These are phyloP conservation scores for Haplochromis vanheusdeni DNA, from an alignment of 2,113 vertebrate species.

Conservation along the genomic window DNA sequence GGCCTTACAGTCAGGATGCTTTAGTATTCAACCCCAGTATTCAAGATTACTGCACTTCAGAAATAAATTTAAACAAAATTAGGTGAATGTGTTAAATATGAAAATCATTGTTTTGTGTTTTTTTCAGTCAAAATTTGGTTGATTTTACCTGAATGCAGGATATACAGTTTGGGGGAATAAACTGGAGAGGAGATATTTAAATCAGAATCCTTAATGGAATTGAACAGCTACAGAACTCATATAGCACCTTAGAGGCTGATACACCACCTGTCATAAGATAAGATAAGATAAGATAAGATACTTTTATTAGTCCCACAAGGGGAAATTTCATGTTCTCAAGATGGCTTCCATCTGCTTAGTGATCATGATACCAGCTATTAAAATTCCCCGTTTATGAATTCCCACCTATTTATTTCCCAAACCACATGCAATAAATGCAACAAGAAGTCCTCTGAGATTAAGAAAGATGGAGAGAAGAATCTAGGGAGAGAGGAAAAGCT, in stretches of 20 bases:
- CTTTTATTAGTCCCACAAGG: neutral
- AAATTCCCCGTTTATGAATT: neutral
- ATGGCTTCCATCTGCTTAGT: neutral
- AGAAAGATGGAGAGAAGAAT: neutral
- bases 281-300: neutral
- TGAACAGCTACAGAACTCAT: neutral
- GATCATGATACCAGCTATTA: constrained; percentile 23
- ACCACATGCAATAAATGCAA: constrained; percentile 7
- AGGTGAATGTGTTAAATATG: neutral
- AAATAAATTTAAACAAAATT: neutral
- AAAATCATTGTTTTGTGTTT: neutral
- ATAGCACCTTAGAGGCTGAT: neutral
- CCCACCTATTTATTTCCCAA: neutral
- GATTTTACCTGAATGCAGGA: neutral
- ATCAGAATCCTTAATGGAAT: neutral
- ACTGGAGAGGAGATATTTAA: neutral
- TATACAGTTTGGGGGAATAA: neutral
- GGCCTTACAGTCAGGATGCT: neutral
- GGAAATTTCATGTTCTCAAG: neutral
- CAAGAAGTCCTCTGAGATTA: neutral
- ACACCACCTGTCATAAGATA: neutral
- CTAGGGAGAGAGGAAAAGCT: neutral
- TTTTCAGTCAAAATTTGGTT: neutral
- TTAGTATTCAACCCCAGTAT: constrained; percentile 6
- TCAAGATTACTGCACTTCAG: constrained; percentile 19